Percentiles rank a stretch among this genome's conserved stretches.
phyloP scores from a whole-genome alignment of 2,113 vertebrate species.

The Zeus faber region DNA sequence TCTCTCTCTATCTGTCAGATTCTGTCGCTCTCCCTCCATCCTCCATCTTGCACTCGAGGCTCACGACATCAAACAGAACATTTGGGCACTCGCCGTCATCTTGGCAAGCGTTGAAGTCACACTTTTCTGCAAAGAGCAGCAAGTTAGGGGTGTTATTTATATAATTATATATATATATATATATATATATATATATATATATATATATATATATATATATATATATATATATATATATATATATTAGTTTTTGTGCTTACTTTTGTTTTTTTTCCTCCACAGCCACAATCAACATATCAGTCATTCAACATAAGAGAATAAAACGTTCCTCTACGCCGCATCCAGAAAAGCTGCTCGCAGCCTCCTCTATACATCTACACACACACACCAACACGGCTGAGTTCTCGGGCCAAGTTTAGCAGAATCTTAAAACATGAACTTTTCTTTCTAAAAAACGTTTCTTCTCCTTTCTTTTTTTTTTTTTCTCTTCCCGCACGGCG shows the following conservation, averaged over 20 bases:
- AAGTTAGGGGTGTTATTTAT: too few species aligned
- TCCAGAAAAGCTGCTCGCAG: slow-evolving; percentile 49
- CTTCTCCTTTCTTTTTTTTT: not conserved
- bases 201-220: too few species aligned
- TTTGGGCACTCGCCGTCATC: slow-evolving; percentile 65
- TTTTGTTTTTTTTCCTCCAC: slow-evolving; percentile 1
- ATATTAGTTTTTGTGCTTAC: not conserved
- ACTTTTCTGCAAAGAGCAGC: slow-evolving; percentile 33
- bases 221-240: too few species aligned
- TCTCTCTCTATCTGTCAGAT: too few species aligned
- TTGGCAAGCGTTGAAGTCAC: slow-evolving; percentile 65
- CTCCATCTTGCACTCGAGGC: too few species aligned
- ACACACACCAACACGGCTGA: slow-evolving; percentile 12
- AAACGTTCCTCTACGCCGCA: slow-evolving; percentile 53
- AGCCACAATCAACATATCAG: slow-evolving; percentile 47
- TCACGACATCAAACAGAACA: slow-evolving; percentile 70
- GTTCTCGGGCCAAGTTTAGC: slow-evolving; percentile 48
- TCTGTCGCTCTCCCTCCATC: not conserved
- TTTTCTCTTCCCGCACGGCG: not conserved
- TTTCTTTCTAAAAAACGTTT: too few species aligned
- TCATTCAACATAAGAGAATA: slow-evolving; percentile 47
- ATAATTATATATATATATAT: too few species aligned
- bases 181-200: too few species aligned
- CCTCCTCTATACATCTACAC: slow-evolving; percentile 49
- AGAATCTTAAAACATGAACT: slow-evolving; percentile 16